phyloP scores from a whole-genome alignment of 2,888 invertebrate genomes.

The Carpatolechia fugitivella region DNA sequence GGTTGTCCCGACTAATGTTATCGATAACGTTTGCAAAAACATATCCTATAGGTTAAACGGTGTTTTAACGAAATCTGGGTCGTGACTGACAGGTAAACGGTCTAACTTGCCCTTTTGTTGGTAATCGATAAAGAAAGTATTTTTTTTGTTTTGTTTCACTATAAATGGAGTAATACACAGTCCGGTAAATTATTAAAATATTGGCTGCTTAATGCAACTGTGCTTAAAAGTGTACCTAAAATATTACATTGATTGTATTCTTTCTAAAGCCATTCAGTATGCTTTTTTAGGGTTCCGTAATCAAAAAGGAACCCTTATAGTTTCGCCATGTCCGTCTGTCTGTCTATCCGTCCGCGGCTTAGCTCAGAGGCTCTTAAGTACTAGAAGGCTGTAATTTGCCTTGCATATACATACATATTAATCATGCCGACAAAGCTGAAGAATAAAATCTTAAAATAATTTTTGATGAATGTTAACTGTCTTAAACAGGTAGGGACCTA shows the following conservation, averaged over 20 bases:
- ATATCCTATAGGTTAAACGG: conserved; percentile 19
- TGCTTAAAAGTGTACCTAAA: neutral
- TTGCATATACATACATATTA: too few species aligned
- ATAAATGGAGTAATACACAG: neutral
- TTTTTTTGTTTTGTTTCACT: neutral
- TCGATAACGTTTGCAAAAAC: conserved; percentile 55
- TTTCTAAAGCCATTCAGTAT: too few species aligned
- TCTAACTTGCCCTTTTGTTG: neutral
- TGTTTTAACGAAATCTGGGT: conserved; percentile 15
- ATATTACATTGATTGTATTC: neutral
- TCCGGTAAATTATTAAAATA: neutral
- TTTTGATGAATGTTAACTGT: too few species aligned
- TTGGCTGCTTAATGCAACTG: neutral
- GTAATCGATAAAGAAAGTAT: neutral
- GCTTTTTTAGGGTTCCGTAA: too few species aligned
- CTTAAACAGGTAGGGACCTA: too few species aligned
- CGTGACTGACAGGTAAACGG: neutral
- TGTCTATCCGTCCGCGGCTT: too few species aligned
- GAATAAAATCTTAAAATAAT: too few species aligned
- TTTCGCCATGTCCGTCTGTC: too few species aligned
- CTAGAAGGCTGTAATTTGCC: too few species aligned
- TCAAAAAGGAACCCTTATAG: too few species aligned
- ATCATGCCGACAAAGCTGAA: too few species aligned
- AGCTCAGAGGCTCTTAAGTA: too few species aligned
- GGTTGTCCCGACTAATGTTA: conserved; percentile 60